These are phyloP conservation scores for Pachycephus smyrnensis DNA, from an alignment of 2,888 invertebrate species.

Conservation along the genomic window DNA sequence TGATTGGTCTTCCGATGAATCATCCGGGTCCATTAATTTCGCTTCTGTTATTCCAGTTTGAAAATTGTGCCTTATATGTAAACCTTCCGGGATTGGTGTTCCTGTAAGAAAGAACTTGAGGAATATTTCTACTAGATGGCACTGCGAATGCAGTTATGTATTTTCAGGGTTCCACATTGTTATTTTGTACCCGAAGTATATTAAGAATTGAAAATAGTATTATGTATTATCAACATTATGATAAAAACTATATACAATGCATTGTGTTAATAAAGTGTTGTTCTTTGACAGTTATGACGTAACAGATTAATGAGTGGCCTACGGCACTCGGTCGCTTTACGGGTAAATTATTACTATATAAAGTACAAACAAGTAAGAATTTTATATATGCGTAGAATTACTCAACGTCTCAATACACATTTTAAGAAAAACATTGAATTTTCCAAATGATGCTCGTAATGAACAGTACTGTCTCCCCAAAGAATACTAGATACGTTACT, in stretches of 20 bases:
- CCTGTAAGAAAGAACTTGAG: conserved; percentile 66
- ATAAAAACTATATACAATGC: background rate
- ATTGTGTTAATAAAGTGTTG: background rate
- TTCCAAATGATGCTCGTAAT: no score
- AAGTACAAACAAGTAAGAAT: background rate
- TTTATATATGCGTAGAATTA: background rate
- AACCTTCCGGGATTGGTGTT: conserved; percentile 78
- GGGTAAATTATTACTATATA: background rate
- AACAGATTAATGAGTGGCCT: background rate
- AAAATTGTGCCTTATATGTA: conserved; percentile 82
- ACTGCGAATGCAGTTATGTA: background rate
- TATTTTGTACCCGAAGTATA: background rate
- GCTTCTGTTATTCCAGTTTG: conserved; percentile 81
- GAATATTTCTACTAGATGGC: conserved; percentile 17
- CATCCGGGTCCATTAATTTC: conserved; percentile 72
- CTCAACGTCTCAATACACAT: background rate
- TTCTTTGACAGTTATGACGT: background rate
- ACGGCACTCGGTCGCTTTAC: background rate
- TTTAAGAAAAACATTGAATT: background rate
- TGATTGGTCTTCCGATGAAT: conserved; percentile 42
- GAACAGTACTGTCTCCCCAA: no score
- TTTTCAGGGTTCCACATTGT: background rate
- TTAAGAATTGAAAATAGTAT: background rate
- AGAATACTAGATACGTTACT: background rate
- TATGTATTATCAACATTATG: background rate